phyloP scores from a whole-genome alignment of 2,113 vertebrate species.

The Formicarius rufipectus region DNA sequence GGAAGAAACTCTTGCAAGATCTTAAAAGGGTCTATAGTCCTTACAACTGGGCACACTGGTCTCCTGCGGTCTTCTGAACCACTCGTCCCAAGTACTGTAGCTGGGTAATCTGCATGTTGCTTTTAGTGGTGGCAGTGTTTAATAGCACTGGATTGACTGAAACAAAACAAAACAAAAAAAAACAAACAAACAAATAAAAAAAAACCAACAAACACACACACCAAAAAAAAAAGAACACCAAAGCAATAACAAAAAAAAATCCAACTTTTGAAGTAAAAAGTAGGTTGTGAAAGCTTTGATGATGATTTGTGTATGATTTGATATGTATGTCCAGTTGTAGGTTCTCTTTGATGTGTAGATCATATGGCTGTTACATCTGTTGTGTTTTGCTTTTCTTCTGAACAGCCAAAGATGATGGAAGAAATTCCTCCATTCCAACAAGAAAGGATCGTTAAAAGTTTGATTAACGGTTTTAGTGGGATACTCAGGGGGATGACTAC shows the following conservation, averaged over 20 bases:
- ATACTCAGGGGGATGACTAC: neutral
- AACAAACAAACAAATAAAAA: too few species aligned
- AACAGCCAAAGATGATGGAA: neutral
- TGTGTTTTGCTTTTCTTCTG: neutral
- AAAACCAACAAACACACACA: too few species aligned
- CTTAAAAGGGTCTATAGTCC: neutral
- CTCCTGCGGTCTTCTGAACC: neutral
- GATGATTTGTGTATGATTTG: neutral
- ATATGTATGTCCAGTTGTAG: neutral
- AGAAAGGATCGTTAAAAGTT: neutral
- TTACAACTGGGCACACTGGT: neutral
- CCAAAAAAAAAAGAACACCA: too few species aligned
- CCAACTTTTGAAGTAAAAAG: neutral
- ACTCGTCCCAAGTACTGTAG: neutral
- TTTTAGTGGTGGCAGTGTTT: neutral
- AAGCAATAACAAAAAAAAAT: neutral
- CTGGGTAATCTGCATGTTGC: neutral
- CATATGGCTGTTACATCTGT: neutral
- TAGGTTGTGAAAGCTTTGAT: neutral
- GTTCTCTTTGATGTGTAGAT: neutral
- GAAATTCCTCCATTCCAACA: neutral
- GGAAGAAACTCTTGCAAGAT: neutral
- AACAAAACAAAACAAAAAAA: too few species aligned
- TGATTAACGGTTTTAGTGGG: neutral
- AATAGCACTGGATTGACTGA: neutral